Base-by-base conservation (phyloP, 2,797 vertebrate genomes). In the Caiman crocodilus region DNA sequence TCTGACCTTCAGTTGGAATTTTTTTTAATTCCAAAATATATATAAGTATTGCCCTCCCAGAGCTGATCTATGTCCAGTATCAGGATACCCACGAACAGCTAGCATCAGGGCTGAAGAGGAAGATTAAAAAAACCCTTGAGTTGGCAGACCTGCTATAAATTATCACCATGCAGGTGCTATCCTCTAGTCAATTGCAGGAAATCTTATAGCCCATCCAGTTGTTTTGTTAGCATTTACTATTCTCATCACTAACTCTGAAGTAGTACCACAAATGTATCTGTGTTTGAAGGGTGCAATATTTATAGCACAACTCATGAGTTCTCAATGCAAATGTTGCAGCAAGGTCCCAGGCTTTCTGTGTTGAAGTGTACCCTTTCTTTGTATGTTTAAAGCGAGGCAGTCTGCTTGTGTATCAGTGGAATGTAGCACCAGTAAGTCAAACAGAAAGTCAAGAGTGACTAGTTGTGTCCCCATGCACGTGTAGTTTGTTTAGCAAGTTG, bases 131-230 rank as follows among this genome's bases (percentile, higher is more conserved):
- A 67, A 67, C 65, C 65, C 65, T 21, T 64, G 82, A 87, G 75
- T 14, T 6, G 15, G 14, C 35, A 32, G 18, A 64, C 57, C 15
- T 18, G 17, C 18, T 50, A 2, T 71, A 94, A 78, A 89, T 84
- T 32, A 71, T 0, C 23, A n/a, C 8, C 20, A 14, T 0, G 0
- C 6, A 2, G 11, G 6, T 89, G 35, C 57, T 4, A 5, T 90
- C 85, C 73, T 11, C 5, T 1, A 50, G 42, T 50, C 9, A 82
- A 16, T 5, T 86, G 35, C 2, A n/a, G 56, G 6, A 61, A 6
- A 6, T 84, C 75, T 82, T 82, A 42, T 4, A 14, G 63, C 6
- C 32, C 79, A 77, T 71, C 63, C 5, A 5, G 71, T 79, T 17
- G 59, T 81, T 76, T 89, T 73, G 1, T 82, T 79, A 25, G 30